Base-by-base conservation (phyloP, 2,888 invertebrate species). In the Rhamnusium bicolor region DNA sequence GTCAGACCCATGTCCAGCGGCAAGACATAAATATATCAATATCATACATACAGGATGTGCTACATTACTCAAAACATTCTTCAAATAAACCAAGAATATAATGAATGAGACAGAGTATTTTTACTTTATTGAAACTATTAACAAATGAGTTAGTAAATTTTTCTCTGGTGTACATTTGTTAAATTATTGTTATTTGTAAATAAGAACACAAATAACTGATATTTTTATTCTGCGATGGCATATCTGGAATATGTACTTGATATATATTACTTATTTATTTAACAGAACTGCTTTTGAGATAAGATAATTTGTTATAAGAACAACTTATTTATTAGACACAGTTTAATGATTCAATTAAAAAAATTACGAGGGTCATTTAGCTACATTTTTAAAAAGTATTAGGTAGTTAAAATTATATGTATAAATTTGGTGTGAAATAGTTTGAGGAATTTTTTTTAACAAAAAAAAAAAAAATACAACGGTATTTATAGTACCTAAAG, bases 31-130 rank as follows among this genome's bases (percentile, higher is more conserved):
- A 58, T 32, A 58, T 58, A 58, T 58, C 58, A 29, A 18, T 58
- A 58, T 29, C 58, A 56, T 27, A 56, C 24, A 14, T 14, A 18
- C 27, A 29, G 58, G 29, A 58, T 27, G 32, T 58, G 32, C 10
- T 58, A 27, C 58, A 58, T 58, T 58, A 29, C 18, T 58, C 32
- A 58, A 27, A 3, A 58, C 58, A 54, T 14, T 58, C 58, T 58
- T 32, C 58, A 10, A 29, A 29, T 27, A n/a, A 40, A 40, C n/a
- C 40, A 40, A 12, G 4, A 40, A 40, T n/a, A 40, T 40, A 12
- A 40, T n/a, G n/a, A 40, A 10, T n/a, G 40, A 40, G 3, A n/a
- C n/a, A 40, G n/a, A 40, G 40, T n/a, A n/a, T 1, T 40, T 40
- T n/a, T 4, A n/a, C 12, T 40, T 40, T 40, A n/a, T 40, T 40